Percentiles rank a stretch among this genome's conserved stretches.
phyloP scores from a whole-genome alignment of 2,888 invertebrate genomes.

The Metalampra italica region DNA sequence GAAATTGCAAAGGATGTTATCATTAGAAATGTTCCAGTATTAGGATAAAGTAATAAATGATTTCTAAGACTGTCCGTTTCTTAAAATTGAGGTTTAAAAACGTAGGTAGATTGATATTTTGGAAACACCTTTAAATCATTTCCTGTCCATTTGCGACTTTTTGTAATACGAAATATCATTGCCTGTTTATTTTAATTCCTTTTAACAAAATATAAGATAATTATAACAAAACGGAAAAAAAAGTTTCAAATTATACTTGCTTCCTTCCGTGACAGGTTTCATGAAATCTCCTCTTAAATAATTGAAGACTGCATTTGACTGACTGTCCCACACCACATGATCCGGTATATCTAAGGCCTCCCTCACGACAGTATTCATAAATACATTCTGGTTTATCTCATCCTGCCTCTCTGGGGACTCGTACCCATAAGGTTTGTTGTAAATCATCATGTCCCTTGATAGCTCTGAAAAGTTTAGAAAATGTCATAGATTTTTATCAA shows the following conservation, averaged over 20 bases:
- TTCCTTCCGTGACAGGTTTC: slow-evolving; percentile 84
- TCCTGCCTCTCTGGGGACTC: not conserved
- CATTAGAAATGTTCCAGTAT: not conserved
- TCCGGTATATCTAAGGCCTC: slow-evolving; percentile 81
- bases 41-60: too few relatives aligned
- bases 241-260: slow-evolving; percentile 32
- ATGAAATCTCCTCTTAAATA: slow-evolving; percentile 84
- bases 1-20: slow-evolving; percentile 10
- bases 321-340: slow-evolving; percentile 82
- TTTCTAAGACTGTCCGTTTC: too few relatives aligned
- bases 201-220: too few relatives aligned
- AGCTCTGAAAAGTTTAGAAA: slow-evolving; percentile 34
- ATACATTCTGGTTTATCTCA: slow-evolving; percentile 26
- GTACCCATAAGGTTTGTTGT: slow-evolving; percentile 34
- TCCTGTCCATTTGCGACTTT: too few relatives aligned
- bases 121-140: too few relatives aligned
- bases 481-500: not conserved
- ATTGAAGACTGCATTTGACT: slow-evolving; percentile 79
- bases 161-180: too few relatives aligned
- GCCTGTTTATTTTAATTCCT: too few relatives aligned
- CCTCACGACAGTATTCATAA: slow-evolving; percentile 87
- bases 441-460: slow-evolving; percentile 50
- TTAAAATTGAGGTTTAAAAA: too few relatives aligned
- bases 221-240: too few relatives aligned
- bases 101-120: too few relatives aligned